Evolutionary conservation across 2,797 vertebrate species (phyloP).

Genomic region (Phoebastria nigripes): DNA sequence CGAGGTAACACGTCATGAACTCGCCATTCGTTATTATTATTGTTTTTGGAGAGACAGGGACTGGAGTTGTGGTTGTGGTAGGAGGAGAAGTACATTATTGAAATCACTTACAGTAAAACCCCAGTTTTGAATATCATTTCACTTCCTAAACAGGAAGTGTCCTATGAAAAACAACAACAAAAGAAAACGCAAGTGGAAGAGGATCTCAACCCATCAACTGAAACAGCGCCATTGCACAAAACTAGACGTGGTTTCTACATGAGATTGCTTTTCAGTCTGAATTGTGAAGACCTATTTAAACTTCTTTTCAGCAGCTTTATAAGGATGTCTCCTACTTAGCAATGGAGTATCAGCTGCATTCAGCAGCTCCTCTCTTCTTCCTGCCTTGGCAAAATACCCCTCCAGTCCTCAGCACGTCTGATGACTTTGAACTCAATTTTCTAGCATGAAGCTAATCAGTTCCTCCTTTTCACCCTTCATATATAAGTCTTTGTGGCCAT

Average conservation of each 20-base stretch:
- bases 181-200: not conserved
- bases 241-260: not conserved
- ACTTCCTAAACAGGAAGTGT: conserved; percentile 53
- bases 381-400: conserved; percentile 31
- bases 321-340: conserved; percentile 30
- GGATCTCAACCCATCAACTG: not conserved
- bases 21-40: conserved; percentile 10
- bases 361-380: conserved; percentile 13
- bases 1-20: not conserved
- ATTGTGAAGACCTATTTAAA: conserved; percentile 23
- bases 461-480: conserved; percentile 25
- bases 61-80: conserved; percentile 22
- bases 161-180: not conserved
- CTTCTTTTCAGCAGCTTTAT: conserved; percentile 19
- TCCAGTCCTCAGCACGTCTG: not conserved
- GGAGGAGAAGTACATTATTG: not conserved
- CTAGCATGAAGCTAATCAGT: conserved; percentile 17
- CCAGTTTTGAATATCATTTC: conserved; percentile 23
- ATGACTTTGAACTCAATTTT: conserved; percentile 53
- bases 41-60: conserved; percentile 42
- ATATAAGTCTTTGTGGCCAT: not conserved
- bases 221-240: not conserved
- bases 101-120: conserved; percentile 59
- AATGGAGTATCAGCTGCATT: conserved; percentile 43
- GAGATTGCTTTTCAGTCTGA: not conserved